A percentile compares a stretch with the other conserved stretches of the same genome.
These are phyloP conservation scores for Parapristionchus giblindavisi DNA, from an alignment of 2,888 invertebrate species.

Conservation along the genomic window DNA sequence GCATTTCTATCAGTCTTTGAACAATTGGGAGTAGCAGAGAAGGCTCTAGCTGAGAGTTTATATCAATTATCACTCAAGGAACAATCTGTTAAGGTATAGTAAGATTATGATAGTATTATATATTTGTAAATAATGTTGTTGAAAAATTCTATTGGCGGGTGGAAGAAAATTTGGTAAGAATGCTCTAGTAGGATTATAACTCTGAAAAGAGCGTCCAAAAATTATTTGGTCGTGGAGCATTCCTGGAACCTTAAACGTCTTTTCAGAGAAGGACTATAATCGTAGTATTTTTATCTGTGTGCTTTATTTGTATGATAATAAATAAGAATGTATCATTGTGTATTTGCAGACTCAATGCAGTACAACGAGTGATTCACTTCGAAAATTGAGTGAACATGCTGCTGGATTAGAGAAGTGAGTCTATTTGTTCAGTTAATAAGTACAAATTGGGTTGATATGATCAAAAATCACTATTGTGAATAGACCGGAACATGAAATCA, in stretches of 20 bases:
- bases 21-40: constrained; percentile 85
- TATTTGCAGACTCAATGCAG: constrained; percentile 90
- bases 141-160: no score
- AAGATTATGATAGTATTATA: not conserved
- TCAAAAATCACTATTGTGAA: no score
- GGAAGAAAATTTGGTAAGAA: no score
- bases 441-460: no score
- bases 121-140: no score
- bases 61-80: constrained; percentile 94
- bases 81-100: constrained; percentile 82
- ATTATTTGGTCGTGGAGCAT: no score
- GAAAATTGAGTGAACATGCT: constrained; percentile 71
- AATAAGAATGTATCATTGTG: constrained; percentile 79
- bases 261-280: no score
- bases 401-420: constrained; percentile 48
- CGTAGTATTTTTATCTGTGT: no score
- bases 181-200: no score
- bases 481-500: no score
- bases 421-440: constrained; percentile 65
- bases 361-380: constrained; percentile 89
- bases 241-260: no score
- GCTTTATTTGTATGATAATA: not conserved
- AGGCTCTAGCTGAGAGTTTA: constrained; percentile 89
- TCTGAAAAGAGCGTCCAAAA: no score
- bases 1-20: constrained; percentile 88